Evolutionary conservation across 2,888 invertebrate species (phyloP), one percentile per base, ranked within the genome.

Genomic region (Ormia ochracea): DNA sequence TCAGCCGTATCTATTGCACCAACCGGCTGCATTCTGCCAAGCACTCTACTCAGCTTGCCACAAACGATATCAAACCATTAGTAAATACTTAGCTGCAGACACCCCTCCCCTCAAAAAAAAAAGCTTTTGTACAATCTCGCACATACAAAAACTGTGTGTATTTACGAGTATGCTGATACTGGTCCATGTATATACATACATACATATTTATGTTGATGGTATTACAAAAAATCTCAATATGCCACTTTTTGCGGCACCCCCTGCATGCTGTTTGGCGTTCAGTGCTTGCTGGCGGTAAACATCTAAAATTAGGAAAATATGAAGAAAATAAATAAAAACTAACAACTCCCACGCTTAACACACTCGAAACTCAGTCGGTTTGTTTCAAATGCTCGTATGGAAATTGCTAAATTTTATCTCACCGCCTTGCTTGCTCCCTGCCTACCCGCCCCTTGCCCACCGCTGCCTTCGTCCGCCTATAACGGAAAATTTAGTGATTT

Each of bases 261-360:
- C 45, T 23, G 12, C 38, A 33, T 3, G 12, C 21, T 31, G 4
- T 45, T 26, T 50, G 21, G 10, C 31, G 41, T 38, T 58, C 66
- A 26, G 41, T 66, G 31, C 58, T 66, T 31, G 58, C 70, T 23
- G 56, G 70, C 69, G 69, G 69, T 58, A 70, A 77, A 77, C 63
- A 65, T 69, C 63, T 70, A 58, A 77, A 70, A 77, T 70, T 70
- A 70, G 76, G 17, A 69, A 50, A 72, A 68, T 12, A 41, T 58
- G 52, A 72, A 59, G 48, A 69, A 59, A 75, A 68, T 54, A 61
- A 75, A 59, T 33, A 69, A n/a, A 74, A 70, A 70, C 63, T 50
- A 50, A 50, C 69, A 58, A 70, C 76, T 77, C 76, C 76, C 76
- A 70, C 76, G 76, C 76, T 77, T 33, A 54, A 63, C 54, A 72